phyloP scores from a whole-genome alignment of 23 tunicate species.

The Ascidia mentula region DNA sequence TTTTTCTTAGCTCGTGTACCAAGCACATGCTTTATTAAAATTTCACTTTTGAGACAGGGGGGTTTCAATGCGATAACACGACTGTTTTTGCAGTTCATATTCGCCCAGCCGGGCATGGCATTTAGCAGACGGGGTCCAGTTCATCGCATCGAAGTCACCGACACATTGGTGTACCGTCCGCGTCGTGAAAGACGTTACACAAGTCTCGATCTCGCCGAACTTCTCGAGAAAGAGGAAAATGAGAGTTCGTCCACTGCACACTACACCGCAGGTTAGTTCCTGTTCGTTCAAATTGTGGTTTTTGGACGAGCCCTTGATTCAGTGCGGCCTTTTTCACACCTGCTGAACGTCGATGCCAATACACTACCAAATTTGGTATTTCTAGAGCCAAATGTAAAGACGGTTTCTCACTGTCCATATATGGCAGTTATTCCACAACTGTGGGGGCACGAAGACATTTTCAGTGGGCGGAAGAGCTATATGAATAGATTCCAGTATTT shows the following conservation, averaged over 20 bases:
- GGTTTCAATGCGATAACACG: neutral
- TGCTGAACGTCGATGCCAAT: too few species aligned
- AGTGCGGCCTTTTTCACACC: too few species aligned
- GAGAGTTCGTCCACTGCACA: conserved; percentile 52
- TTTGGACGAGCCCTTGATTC: too few species aligned
- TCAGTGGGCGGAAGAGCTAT: too few species aligned
- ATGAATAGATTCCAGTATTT: too few species aligned
- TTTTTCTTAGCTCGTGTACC: too few species aligned
- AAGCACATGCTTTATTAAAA: too few species aligned
- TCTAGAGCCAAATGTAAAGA: too few species aligned
- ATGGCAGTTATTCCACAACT: too few species aligned
- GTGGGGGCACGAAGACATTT: too few species aligned
- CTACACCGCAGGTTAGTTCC: conserved; percentile 39
- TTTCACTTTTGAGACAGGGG: neutral
- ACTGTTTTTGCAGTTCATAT: conserved; percentile 40
- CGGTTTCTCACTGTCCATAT: too few species aligned
- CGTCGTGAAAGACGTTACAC: conserved; percentile 7
- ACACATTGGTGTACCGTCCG: conserved; percentile 58
- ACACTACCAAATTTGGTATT: too few species aligned
- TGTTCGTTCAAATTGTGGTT: neutral
- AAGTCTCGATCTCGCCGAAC: conserved; percentile 41
- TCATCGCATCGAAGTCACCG: conserved; percentile 74
- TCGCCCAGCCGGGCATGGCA: conserved; percentile 86
- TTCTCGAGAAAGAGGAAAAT: conserved; percentile 79
- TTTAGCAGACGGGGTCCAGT: conserved; percentile 93